Evolutionary conservation across 92 coral and sea anemone genomes (phyloP).

Genomic region (Umimayanthus chanpuru): DNA sequence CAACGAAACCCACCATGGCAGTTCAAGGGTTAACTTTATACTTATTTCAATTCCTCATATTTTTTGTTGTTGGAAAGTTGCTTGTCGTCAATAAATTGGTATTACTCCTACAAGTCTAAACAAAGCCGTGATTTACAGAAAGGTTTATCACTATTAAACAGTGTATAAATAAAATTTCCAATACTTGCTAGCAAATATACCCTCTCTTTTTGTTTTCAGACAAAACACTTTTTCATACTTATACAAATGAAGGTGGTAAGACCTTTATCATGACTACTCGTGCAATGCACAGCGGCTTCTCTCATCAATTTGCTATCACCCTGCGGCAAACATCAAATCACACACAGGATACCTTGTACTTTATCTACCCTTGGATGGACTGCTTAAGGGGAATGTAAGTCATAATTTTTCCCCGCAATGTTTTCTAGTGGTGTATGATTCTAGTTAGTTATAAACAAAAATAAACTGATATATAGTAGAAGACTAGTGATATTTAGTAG

Average conservation of each 20-base stretch:
- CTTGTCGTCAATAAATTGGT: too few relatives aligned
- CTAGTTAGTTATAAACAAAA: too few relatives aligned
- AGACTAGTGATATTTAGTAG: too few relatives aligned
- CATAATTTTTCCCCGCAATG: too few relatives aligned
- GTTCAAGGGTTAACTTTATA: too few relatives aligned
- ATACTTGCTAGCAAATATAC: not conserved
- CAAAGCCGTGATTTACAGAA: not conserved
- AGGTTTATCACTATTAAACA: too few relatives aligned
- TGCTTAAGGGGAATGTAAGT: conserved; percentile 4
- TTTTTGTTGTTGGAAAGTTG: too few relatives aligned
- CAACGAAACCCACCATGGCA: too few relatives aligned
- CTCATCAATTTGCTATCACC: not conserved
- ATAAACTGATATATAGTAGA: too few relatives aligned
- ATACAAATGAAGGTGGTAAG: conserved; percentile 9
- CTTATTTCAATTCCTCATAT: too few relatives aligned
- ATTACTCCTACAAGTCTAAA: too few relatives aligned
- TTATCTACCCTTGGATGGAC: conserved; percentile 24
- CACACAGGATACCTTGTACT: conserved; percentile 15
- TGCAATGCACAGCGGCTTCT: conserved; percentile 22
- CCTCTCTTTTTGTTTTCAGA: not conserved
- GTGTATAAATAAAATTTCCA: not conserved
- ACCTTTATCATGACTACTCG: not conserved
- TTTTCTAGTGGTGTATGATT: too few relatives aligned
- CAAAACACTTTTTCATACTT: conserved; percentile 13
- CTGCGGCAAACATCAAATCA: conserved; percentile 26